Evolutionary conservation across 2,113 vertebrate genomes (phyloP).

Genomic region (Cnemophilus loriae): DNA sequence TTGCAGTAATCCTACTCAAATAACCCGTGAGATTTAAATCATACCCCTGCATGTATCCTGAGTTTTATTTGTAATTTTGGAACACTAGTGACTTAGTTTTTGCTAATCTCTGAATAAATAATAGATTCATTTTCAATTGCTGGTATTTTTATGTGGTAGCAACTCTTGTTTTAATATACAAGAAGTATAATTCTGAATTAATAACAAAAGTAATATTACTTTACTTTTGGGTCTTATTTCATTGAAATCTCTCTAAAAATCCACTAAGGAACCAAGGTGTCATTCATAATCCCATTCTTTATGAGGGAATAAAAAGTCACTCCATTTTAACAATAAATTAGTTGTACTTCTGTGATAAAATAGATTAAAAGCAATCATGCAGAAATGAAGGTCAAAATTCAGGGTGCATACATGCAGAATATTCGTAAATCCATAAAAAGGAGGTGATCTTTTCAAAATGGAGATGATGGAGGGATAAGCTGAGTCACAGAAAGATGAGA

Average conservation of each 20-base stretch:
- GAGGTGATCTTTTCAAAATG: not conserved
- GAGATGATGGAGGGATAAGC: not conserved
- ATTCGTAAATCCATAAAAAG: not conserved
- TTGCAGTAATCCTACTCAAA: not conserved
- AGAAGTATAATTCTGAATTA: not conserved
- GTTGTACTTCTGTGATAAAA: not conserved
- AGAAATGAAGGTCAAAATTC: not conserved
- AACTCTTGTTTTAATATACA: not conserved
- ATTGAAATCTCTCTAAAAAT: not conserved
- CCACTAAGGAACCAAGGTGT: not conserved
- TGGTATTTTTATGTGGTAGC: not conserved
- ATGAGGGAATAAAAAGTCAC: not conserved
- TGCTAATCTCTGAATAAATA: not conserved
- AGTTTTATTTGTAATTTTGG: not conserved
- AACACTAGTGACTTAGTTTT: not conserved
- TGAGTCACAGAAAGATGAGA: not conserved
- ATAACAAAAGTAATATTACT: not conserved
- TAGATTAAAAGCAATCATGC: not conserved
- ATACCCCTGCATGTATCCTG: not conserved
- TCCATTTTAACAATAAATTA: not conserved
- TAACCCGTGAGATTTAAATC: not conserved
- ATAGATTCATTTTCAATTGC: not conserved
- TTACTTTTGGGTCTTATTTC: not conserved
- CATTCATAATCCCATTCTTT: not conserved
- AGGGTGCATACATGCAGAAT: not conserved